A percentile compares a stretch with the other conserved stretches of the same genome.
Evolutionary conservation across 2,888 invertebrate species (phyloP).

Genomic region (Tolmerus cingulatus): DNA sequence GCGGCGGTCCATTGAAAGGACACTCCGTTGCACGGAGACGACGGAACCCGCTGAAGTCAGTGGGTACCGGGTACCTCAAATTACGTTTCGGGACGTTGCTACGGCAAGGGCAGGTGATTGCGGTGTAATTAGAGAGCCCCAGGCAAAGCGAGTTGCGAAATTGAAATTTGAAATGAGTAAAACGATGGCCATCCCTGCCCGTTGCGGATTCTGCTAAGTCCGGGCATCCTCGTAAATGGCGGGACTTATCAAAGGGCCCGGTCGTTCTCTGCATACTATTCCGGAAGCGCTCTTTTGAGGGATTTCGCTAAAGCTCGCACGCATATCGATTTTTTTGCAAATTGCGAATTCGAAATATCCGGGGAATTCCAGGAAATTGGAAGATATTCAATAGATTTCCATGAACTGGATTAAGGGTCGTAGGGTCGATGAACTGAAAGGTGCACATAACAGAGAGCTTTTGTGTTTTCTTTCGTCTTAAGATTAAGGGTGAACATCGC

Average conservation of each 20-base stretch:
- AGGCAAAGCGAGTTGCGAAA: not conserved
- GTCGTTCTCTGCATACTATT: not conserved
- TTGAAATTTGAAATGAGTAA: not conserved
- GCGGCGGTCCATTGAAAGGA: not conserved
- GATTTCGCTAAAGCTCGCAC: not conserved
- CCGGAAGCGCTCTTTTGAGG: not conserved
- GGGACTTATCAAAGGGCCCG: not conserved
- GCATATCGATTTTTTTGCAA: not conserved
- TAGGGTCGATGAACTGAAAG: not conserved
- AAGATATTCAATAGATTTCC: not conserved
- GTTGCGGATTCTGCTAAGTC: not conserved
- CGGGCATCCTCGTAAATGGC: not conserved
- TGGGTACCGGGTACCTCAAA: not conserved
- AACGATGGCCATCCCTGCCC: not conserved
- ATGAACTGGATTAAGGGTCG: not conserved
- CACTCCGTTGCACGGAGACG: not conserved
- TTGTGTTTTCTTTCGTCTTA: not conserved
- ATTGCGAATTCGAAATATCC: not conserved
- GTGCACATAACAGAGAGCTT: not conserved
- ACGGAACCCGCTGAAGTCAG: not conserved
- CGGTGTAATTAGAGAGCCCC: not conserved
- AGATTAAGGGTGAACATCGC: not conserved
- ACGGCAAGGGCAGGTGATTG: not conserved
- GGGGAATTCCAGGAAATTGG: not conserved
- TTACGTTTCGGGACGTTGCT: not conserved